A percentile compares a stretch with the other conserved stretches of the same genome.
phyloP scores from a whole-genome alignment of 1,140 invertebrate species.

The Drosophila albomicans region DNA sequence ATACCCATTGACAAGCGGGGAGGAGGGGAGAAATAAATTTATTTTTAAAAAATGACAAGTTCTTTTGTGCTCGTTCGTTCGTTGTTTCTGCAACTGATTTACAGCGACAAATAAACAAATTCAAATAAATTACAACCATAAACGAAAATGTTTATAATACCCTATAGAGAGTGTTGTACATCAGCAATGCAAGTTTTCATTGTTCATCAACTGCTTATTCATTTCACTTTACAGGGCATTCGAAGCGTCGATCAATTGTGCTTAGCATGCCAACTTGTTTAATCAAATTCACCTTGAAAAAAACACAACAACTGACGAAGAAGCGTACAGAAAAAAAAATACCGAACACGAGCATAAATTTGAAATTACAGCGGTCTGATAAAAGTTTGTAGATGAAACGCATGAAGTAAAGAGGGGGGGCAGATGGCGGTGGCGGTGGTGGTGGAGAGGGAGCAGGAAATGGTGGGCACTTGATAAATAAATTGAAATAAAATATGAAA shows the following conservation, averaged over 20 bases:
- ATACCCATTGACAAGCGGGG: not conserved
- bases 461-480: conserved; percentile 65
- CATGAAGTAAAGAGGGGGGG: not conserved
- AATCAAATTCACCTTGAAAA: conserved; percentile 74
- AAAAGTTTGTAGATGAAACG: conserved; percentile 24
- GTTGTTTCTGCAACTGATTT: conserved; percentile 50
- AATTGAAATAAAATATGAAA: conserved; percentile 61
- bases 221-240: not conserved
- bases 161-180: not conserved
- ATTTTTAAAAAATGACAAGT: conserved; percentile 1
- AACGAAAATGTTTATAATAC: conserved; percentile 4
- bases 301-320: conserved; percentile 17
- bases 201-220: not conserved
- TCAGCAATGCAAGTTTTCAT: not conserved
- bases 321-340: conserved; percentile 16
- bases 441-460: conserved; percentile 8
- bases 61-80: not conserved
- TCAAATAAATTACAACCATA: conserved; percentile 9
- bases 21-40: not conserved
- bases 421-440: not conserved
- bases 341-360: conserved; percentile 54
- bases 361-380: conserved; percentile 45
- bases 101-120: conserved; percentile 50
- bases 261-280: conserved; percentile 25
- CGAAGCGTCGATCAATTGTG: not conserved